Evolutionary conservation across 2,888 invertebrate genomes (phyloP).

Genomic region (Volucella inanis): DNA sequence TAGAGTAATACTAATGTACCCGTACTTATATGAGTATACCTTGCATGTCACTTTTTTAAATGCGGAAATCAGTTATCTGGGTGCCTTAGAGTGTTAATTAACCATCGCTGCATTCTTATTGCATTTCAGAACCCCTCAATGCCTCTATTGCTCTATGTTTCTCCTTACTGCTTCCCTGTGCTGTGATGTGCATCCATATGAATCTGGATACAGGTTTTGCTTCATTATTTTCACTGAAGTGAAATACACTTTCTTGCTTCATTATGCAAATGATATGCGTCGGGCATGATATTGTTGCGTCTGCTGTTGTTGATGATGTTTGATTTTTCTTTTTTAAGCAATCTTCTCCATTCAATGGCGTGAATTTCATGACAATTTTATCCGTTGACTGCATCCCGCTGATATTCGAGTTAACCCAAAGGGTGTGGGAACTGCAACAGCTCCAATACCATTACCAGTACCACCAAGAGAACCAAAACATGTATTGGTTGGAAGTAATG

Average conservation of each 20-base stretch:
- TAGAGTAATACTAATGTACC: too few relatives aligned
- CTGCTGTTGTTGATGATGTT: neutral
- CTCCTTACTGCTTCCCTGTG: neutral
- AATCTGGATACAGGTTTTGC: neutral
- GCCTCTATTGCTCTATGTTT: neutral
- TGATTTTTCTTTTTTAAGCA: neutral
- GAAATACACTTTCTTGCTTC: constrained; percentile 32
- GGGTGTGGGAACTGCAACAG: neutral
- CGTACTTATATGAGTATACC: neutral
- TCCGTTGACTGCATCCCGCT: constrained; percentile 48
- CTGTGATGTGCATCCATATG: neutral
- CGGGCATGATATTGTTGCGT: neutral
- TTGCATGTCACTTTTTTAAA: neutral
- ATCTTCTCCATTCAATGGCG: constrained; percentile 8
- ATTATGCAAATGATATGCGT: constrained; percentile 54
- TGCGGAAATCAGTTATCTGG: neutral
- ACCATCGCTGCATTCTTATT: neutral
- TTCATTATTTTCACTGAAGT: constrained; percentile 43
- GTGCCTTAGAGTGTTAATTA: neutral
- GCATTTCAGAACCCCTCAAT: too few relatives aligned
- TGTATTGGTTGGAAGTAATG: constrained; percentile 40
- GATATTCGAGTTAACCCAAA: constrained; percentile 42
- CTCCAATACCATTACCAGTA: too few relatives aligned
- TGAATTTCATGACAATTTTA: constrained; percentile 47
- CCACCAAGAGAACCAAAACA: constrained; percentile 39